phyloP scores from a whole-genome alignment of 2,888 invertebrate genomes.

The Hoplodrina ambigua region DNA sequence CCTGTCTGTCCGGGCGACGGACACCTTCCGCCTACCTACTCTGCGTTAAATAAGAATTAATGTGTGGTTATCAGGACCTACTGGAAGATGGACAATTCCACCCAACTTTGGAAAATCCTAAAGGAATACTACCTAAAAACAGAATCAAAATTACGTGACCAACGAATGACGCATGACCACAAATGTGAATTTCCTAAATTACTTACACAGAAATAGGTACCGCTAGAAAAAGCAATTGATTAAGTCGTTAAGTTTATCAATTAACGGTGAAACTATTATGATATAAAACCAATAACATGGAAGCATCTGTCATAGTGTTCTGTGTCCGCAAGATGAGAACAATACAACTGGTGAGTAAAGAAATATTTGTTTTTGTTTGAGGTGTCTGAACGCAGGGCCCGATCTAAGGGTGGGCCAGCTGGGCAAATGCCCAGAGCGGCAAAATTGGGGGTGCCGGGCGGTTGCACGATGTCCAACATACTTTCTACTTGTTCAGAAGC shows the following conservation, averaged over 20 bases:
- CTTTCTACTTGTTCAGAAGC: too few species aligned
- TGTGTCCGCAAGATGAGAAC: conserved; percentile 51
- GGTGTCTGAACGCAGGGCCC: too few species aligned
- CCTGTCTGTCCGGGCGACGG: too few species aligned
- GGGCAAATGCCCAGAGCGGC: too few species aligned
- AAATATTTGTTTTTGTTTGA: not conserved
- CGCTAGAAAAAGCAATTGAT: conserved; percentile 33
- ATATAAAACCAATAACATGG: conserved; percentile 48
- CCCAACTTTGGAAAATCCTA: conserved; percentile 25
- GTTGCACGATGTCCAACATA: too few species aligned
- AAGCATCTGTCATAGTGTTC: conserved; percentile 34
- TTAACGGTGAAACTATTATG: conserved; percentile 24
- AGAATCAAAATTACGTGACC: not conserved
- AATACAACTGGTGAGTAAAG: conserved; percentile 46
- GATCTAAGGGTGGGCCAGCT: too few species aligned
- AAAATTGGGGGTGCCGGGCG: too few species aligned
- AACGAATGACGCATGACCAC: conserved; percentile 46
- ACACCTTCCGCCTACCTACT: too few species aligned
- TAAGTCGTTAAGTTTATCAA: conserved; percentile 49
- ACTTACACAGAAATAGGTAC: conserved; percentile 37
- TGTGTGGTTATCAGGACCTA: too few species aligned
- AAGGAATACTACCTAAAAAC: not conserved
- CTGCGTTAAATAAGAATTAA: too few species aligned
- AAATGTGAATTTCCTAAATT: conserved; percentile 40
- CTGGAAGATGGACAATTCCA: not conserved